Evolutionary conservation across 2,797 vertebrate genomes (phyloP), one percentile per base, ranked within the genome.

Genomic region (Esox masquinongy): DNA sequence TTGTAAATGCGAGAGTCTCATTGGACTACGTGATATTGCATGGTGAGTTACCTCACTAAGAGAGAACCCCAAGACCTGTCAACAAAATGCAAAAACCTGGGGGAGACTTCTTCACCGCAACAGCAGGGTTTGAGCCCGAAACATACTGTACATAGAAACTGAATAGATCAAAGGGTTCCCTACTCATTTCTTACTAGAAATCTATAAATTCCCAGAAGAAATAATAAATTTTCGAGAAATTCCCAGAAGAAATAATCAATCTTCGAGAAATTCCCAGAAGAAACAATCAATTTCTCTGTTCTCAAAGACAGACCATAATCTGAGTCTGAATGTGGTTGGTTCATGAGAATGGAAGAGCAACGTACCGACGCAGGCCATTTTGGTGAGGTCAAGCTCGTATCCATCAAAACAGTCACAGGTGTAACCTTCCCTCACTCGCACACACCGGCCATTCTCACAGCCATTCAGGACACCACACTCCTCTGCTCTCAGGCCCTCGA

Each of bases 331-430:
- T 56, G 56, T 53, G 72, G 77, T 67, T 76, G 85, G 83, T 76
- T 74, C 68, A 16, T 56, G 31, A 6, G 29, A 73, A 68, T 81
- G 4, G 87, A 76, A 36, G 19, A 14, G n/a, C 83, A 91, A 68
- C 80, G 24, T 72, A 72, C 70, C 70, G 31, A 72, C 6, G 51
- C 70, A 72, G 31, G 70, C 70, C 88, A 89, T 89, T 79, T 87
- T 89, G 73, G 72, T 72, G 71, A 88, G 73, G 77, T 86, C 81
- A 16, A 95, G 91, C 61, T 94, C 89, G 56, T 92, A 95, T 31
- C 94, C 94, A 5, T 95, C 94, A 3, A 95, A 95, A 87, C 94
- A 95, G 88, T 95, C 94, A 4, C 94, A 95, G 76, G 94, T 95
- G 89, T 94, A 95, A 36, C 94, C 94, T 70, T 94, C 94, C 66